Conservation (phyloP, 2,113 vertebrate genomes). For the Anarhynchus alexandrinus region DNA sequence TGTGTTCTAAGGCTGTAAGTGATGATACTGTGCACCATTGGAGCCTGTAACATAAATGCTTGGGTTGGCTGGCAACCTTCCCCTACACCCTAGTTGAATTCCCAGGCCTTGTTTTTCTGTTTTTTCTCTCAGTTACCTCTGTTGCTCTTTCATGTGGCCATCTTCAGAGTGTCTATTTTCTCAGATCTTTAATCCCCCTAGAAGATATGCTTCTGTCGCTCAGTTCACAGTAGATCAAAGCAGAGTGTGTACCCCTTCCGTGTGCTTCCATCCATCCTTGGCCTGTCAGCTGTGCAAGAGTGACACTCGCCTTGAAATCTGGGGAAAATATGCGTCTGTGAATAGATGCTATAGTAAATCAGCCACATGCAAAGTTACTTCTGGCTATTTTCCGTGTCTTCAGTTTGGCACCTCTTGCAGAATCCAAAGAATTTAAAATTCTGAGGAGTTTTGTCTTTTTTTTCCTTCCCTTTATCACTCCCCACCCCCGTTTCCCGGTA, state of each 20-base stretch:
- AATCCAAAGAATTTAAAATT: background rate
- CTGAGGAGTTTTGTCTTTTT: background rate
- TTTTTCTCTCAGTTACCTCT: background rate
- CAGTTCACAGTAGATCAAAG: background rate
- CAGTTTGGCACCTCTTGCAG: background rate
- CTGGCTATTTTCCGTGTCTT: background rate
- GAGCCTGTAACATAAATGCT: background rate
- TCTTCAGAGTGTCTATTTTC: background rate
- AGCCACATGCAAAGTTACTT: background rate
- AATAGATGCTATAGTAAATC: background rate
- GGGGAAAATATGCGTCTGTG: background rate
- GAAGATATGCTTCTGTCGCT: background rate
- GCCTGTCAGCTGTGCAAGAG: background rate
- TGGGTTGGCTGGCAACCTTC: background rate
- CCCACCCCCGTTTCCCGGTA: background rate
- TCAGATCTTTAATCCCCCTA: background rate
- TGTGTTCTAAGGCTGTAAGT: background rate
- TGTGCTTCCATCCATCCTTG: background rate
- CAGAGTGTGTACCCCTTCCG: rapidly evolving
- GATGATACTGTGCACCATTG: background rate
- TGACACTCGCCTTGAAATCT: background rate
- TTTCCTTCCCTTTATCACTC: background rate
- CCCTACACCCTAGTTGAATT: background rate
- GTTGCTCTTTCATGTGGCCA: background rate
- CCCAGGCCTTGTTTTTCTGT: background rate